Percentiles rank a stretch among this genome's conserved stretches.
Evolutionary conservation across 2,113 vertebrate species (phyloP).

Genomic region (Shinisaurus crocodilurus): DNA sequence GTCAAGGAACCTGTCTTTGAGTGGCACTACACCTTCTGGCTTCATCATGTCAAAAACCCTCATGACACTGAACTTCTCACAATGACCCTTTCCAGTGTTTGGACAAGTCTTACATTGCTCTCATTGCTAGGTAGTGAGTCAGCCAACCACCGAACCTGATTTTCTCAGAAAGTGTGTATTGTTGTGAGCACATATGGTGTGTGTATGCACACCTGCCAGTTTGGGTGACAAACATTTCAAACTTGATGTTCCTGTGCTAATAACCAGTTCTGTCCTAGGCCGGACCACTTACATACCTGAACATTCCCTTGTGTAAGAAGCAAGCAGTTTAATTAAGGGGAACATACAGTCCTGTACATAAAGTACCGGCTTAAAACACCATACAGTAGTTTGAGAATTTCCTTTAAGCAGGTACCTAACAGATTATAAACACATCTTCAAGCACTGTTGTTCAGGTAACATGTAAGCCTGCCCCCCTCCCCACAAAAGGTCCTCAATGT

Average conservation of each 20-base stretch:
- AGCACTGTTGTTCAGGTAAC: not conserved
- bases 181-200: no score
- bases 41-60: not conserved
- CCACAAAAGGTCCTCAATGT: not conserved
- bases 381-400: not conserved
- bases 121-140: not conserved
- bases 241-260: not conserved
- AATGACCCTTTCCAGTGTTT: not conserved
- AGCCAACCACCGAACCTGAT: not conserved
- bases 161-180: not conserved
- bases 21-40: not conserved
- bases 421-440: not conserved
- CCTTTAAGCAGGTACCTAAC: not conserved
- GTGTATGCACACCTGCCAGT: not conserved
- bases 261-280: not conserved
- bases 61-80: not conserved
- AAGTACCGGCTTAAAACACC: not conserved
- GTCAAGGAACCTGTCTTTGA: not conserved
- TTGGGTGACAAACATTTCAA: not conserved
- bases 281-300: no score
- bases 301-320: not conserved
- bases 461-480: not conserved
- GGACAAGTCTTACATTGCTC: not conserved
- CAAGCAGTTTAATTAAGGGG: not conserved
- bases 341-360: not conserved